A percentile compares a stretch with the other conserved stretches of the same genome.
Evolutionary conservation across 2,888 invertebrate genomes (phyloP).

Genomic region (Eremobia ochroleuca): DNA sequence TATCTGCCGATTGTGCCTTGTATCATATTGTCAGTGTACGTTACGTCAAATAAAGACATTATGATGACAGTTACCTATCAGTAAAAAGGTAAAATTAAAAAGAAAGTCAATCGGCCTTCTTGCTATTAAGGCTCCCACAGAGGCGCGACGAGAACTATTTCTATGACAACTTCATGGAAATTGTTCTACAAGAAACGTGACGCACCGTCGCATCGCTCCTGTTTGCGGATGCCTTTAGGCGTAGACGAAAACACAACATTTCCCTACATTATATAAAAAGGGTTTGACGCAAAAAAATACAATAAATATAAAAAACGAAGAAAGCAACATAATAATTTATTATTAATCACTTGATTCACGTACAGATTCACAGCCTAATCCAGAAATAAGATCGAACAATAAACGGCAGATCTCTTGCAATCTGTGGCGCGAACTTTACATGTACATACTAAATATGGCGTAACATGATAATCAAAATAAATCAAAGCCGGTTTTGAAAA

Average conservation of each 20-base stretch:
- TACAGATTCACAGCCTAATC: constrained; percentile 79
- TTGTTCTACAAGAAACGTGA: neutral
- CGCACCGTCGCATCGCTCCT: neutral
- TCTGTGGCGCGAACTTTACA: constrained; percentile 39
- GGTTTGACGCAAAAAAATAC: neutral
- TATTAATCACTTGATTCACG: constrained; percentile 71
- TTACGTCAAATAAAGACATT: constrained; percentile 3
- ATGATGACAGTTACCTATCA: constrained; percentile 6
- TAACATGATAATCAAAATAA: neutral
- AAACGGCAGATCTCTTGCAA: constrained; percentile 57
- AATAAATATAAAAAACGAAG: constrained; percentile 32
- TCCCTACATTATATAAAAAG: no score
- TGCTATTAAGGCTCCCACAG: neutral
- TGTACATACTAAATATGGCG: neutral
- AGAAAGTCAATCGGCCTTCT: neutral
- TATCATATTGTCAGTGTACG: constrained; percentile 5
- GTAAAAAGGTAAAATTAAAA: neutral
- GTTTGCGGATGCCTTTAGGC: neutral
- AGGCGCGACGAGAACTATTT: neutral
- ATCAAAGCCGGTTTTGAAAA: neutral
- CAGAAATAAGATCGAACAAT: constrained; percentile 64
- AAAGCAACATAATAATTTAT: constrained; percentile 77
- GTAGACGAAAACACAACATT: neutral
- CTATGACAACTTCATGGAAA: neutral
- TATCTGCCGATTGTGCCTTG: neutral